Base-by-base conservation (phyloP, 2,888 invertebrate species). In the Epinotia bilunana region DNA sequence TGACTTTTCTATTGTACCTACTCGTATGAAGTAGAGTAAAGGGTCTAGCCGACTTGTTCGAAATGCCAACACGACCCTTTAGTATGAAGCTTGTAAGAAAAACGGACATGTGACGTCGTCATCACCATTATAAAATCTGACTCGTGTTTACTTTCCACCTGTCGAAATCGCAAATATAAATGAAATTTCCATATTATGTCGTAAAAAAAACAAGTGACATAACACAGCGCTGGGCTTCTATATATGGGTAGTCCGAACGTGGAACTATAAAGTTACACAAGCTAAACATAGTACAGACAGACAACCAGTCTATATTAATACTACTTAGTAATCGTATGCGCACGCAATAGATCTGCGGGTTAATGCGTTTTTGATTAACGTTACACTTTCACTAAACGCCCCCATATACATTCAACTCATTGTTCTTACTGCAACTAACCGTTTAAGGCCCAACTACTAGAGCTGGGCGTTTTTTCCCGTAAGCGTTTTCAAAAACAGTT, bases 341-440 rank as follows among this genome's bases (percentile, higher is more conserved):
- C 71, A 60, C 49, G 65, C 71, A 55, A 18, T 23, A 67, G 18
- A 46, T 69, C 58, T 75, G 77, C 60, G 80, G 83, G 81, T 82
- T 92, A 90, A 92, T 90, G 89, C 85, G 88, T 85, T 88, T 92
- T 91, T 91, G 91, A 93, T 92, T 90, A 90, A 86, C 85, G 84
- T 87, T 85, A 84, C 88, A 92, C 92, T 92, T 93, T 93, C 93
- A 90, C 93, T 90, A 80, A 82, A 55, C 60, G 55, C 28, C 80
- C 81, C 83, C 80, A 80, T 79, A 83, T 83, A 80, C 85, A 86
- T 84, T 85, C 81, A 82, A 81, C 82, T 86, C 85, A 87, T 84
- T 84, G 85, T 87, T 83, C 83, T 84, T 83, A 81, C 80, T 79
- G 77, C 81, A 81, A 78, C 82, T 39, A 63, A 70, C 64, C 64